phyloP scores from a whole-genome alignment of 2,113 vertebrate species.

The Myrmecophaga tridactyla region DNA sequence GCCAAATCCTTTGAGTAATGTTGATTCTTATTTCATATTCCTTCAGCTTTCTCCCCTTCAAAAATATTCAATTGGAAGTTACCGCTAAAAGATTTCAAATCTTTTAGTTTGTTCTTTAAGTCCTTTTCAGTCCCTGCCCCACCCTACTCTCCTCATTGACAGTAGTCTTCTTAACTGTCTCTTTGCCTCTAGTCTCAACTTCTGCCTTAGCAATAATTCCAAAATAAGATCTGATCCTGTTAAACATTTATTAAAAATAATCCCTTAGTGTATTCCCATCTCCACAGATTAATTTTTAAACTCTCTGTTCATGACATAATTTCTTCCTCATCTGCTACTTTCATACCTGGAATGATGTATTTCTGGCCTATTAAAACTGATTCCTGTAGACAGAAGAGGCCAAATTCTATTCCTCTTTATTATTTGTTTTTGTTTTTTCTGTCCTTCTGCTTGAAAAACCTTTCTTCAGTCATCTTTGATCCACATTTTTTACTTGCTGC shows the following conservation, averaged over 20 bases:
- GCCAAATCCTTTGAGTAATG: background rate
- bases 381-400: background rate
- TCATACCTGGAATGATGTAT: background rate
- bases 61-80: conserved; percentile 7
- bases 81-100: background rate
- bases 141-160: background rate
- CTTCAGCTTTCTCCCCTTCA: background rate
- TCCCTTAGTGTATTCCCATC: background rate
- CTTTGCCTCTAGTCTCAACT: background rate
- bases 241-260: background rate
- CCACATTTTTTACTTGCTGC: no score
- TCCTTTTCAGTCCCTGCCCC: background rate
- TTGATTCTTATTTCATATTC: background rate
- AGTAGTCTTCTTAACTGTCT: background rate
- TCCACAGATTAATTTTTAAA: background rate
- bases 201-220: background rate
- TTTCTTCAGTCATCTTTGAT: no score
- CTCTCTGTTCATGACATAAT: background rate
- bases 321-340: background rate
- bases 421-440: no score
- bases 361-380: background rate
- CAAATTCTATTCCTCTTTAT: background rate
- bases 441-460: background rate
- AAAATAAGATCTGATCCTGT: background rate
- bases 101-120: background rate